These are phyloP conservation scores for Formicarius rufipectus DNA, from an alignment of 2,113 vertebrate species.

Conservation along the genomic window DNA sequence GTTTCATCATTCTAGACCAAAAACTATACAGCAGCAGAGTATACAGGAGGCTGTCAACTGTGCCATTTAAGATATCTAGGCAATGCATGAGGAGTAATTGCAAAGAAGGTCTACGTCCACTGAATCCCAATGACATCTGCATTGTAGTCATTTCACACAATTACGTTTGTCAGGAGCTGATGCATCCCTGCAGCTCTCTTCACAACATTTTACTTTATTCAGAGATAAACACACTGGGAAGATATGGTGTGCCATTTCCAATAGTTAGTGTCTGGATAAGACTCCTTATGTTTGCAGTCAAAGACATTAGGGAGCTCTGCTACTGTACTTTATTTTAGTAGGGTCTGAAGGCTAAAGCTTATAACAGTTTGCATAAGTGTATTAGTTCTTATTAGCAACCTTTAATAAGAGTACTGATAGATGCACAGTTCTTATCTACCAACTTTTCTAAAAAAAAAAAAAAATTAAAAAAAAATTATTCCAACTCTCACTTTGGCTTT, in stretches of 20 bases:
- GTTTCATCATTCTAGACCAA: not conserved
- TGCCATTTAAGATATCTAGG: not conserved
- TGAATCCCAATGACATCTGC: constrained; percentile 63
- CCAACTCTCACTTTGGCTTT: not conserved
- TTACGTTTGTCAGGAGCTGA: not conserved
- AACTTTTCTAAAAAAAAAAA: not conserved
- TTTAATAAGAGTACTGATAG: not conserved
- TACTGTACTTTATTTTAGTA: not conserved
- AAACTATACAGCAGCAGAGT: not conserved
- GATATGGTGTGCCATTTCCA: not conserved
- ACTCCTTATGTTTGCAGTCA: not conserved
- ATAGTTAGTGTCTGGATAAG: not conserved
- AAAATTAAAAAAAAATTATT: not conserved
- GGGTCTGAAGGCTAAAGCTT: not conserved
- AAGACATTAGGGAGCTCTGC: not conserved
- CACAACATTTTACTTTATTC: not conserved
- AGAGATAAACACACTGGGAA: not conserved
- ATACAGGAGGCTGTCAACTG: not conserved
- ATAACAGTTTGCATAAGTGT: not conserved
- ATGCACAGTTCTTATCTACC: not conserved
- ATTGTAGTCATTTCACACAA: constrained; percentile 15
- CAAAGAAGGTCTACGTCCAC: constrained; percentile 15
- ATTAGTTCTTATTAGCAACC: not conserved
- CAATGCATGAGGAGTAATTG: constrained; percentile 31
- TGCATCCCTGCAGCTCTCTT: not conserved